These are phyloP conservation scores for Leptodactylus fuscus DNA, from an alignment of 2,113 vertebrate genomes.

Conservation along the genomic window DNA sequence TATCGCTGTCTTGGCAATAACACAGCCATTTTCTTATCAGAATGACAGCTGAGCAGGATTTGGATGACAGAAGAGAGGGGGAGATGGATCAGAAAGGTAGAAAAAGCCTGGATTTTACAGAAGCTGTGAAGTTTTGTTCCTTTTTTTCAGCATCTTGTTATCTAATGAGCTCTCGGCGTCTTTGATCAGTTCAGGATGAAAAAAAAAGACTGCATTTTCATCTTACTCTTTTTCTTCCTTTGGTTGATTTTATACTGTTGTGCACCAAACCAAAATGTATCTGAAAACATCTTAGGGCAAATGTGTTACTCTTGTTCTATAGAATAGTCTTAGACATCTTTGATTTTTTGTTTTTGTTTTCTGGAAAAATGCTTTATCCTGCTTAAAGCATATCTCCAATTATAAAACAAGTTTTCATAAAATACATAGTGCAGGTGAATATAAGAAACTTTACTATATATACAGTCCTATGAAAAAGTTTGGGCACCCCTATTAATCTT, in stretches of 20 bases:
- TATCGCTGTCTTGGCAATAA: conserved; percentile 38
- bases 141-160: conserved; percentile 41
- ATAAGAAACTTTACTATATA: no score
- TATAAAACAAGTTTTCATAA: no score
- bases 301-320: background rate
- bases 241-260: background rate
- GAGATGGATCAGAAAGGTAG: conserved; percentile 48
- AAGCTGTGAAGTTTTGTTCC: conserved; percentile 56
- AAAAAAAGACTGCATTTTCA: conserved; percentile 49
- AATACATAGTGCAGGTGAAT: no score
- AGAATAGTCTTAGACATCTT: background rate
- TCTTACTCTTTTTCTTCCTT: conserved; percentile 24
- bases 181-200: conserved; percentile 52
- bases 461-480: no score
- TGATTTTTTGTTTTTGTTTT: background rate
- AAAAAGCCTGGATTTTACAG: conserved; percentile 35
- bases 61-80: conserved; percentile 33
- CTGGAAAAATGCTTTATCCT: no score
- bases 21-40: conserved; percentile 33
- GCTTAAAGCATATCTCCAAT: no score
- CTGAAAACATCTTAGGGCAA: background rate
- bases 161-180: conserved; percentile 57
- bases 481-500: no score
- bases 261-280: background rate
- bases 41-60: conserved; percentile 51